Percentiles rank a stretch among this genome's conserved stretches.
These are phyloP conservation scores for Platichthys stellatus DNA, from an alignment of 2,113 vertebrate genomes.

Conservation along the genomic window DNA sequence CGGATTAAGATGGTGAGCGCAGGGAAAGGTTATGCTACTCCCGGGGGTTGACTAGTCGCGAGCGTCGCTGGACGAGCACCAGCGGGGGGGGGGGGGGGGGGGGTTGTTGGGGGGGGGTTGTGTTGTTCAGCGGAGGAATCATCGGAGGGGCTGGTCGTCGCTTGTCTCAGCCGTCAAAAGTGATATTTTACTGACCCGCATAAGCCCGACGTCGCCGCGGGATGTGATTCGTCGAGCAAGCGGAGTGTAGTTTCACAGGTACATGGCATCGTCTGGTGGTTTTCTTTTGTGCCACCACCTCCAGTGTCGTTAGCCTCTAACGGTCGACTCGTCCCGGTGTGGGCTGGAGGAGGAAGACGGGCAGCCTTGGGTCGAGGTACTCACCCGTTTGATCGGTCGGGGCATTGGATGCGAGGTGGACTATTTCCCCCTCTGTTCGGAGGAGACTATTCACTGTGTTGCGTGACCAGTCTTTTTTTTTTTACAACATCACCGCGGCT, in stretches of 20 bases:
- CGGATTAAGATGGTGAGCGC: slow-evolving; percentile 30
- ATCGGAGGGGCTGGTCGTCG: slow-evolving; percentile 62
- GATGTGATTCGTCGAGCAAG: slow-evolving; percentile 29
- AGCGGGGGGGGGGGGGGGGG: slow-evolving; percentile 28
- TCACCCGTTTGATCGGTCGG: slow-evolving; percentile 37
- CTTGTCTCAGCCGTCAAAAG: slow-evolving; percentile 60
- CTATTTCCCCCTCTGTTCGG: slow-evolving; percentile 9
- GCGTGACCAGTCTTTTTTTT: slow-evolving; percentile 33
- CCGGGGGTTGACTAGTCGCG: slow-evolving; percentile 59
- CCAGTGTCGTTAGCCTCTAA: slow-evolving; percentile 14
- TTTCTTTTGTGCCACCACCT: slow-evolving; percentile 61
- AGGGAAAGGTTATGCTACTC: slow-evolving; percentile 50
- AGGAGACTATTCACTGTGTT: slow-evolving; percentile 9
- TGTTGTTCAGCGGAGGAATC: slow-evolving; percentile 77
- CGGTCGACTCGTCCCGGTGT: slow-evolving; percentile 51
- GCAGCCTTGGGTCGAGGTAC: slow-evolving; percentile 22
- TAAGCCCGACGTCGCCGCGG: slow-evolving; percentile 19
- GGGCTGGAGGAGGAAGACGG: slow-evolving; percentile 30
- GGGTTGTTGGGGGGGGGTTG: slow-evolving; percentile 52
- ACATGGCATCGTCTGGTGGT: slow-evolving; percentile 52
- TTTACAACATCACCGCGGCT: slow-evolving; percentile 28
- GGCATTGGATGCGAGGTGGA: slow-evolving; percentile 36
- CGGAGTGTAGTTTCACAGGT: slow-evolving; percentile 54
- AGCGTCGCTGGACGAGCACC: slow-evolving; percentile 22
- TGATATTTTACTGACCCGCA: slow-evolving; percentile 31